Conservation (phyloP, 2,888 invertebrate species). For the Pachymerium ferrugineum region DNA sequence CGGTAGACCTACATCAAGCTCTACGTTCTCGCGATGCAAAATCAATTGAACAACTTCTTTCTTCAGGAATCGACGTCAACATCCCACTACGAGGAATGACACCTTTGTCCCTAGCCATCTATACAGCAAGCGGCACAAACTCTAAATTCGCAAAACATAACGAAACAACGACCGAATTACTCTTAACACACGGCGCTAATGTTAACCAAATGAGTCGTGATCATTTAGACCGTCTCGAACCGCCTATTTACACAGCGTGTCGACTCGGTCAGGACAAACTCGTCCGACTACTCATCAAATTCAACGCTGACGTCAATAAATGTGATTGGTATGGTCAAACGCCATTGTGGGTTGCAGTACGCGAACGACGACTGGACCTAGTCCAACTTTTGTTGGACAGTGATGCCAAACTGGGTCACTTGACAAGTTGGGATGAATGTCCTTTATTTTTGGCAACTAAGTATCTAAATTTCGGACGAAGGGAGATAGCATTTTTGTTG, state of each 20-base stretch:
- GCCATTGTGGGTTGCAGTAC: constrained; percentile 41
- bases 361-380: constrained; percentile 36
- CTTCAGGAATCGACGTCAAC: constrained; percentile 42
- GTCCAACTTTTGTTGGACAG: constrained; percentile 37
- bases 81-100: constrained; percentile 45
- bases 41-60: background rate
- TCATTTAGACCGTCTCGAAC: constrained; percentile 45
- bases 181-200: constrained; percentile 44
- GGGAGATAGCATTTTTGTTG: constrained; percentile 36
- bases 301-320: constrained; percentile 45
- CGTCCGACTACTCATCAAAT: constrained; percentile 43
- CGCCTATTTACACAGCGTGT: constrained; percentile 47
- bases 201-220: constrained; percentile 46
- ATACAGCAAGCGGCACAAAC: constrained; percentile 43
- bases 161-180: constrained; percentile 43
- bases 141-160: too few species aligned
- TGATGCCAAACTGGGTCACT: constrained; percentile 36
- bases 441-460: constrained; percentile 40
- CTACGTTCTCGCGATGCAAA: background rate
- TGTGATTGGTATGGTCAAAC: constrained; percentile 44
- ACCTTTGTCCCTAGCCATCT: constrained; percentile 45
- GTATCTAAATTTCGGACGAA: constrained; percentile 37
- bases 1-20: constrained; percentile 32
- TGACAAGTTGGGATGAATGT: constrained; percentile 38
- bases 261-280: constrained; percentile 45